Evolutionary conservation across 2,888 invertebrate genomes (phyloP), one percentile per base, ranked within the genome.

Genomic region (Heteromyza rotundicornis): DNA sequence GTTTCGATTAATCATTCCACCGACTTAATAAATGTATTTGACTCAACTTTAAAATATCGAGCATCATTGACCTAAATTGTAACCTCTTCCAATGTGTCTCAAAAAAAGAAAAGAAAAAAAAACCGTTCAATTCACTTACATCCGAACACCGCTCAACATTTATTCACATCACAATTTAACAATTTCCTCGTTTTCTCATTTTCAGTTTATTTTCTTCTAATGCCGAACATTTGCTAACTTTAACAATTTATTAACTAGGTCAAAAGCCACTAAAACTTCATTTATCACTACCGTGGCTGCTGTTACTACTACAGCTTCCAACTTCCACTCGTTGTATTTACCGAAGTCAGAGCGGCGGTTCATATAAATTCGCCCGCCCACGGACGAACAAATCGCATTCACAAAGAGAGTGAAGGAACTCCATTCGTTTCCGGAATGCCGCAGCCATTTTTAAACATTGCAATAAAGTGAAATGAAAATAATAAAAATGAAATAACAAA

Each of bases 221-320:
- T n/a, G 40, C 40, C 40, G 47, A 57, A 67, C 73, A 73, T 70
- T 70, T 70, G 70, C 72, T 68, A 77, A 76, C 78, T 77, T 74
- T 72, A 77, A 75, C 78, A 75, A 78, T 80, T 77, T 80, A 80
- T 79, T 79, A 80, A 79, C 77, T 79, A 75, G 79, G 79, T 80
- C 79, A 79, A 76, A 77, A 80, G 77, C 80, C 76, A 78, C 79
- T 80, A 79, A 76, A 80, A 79, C 77, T 79, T 77, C 80, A 80
- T 79, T 80, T 79, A 80, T 80, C 80, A 79, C 72, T 76, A 76
- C 2, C 14, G 10, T 1, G 62, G 22, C 44, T 51, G n/a, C n/a
- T n/a, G n/a, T n/a, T n/a, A n/a, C n/a, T n/a, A n/a, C n/a, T n/a
- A n/a, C n/a, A n/a, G n/a, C n/a, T n/a, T n/a, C n/a, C n/a, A n/a